Conservation (phyloP, 1,140 invertebrate genomes). For the Vollenhovia emeryi region DNA sequence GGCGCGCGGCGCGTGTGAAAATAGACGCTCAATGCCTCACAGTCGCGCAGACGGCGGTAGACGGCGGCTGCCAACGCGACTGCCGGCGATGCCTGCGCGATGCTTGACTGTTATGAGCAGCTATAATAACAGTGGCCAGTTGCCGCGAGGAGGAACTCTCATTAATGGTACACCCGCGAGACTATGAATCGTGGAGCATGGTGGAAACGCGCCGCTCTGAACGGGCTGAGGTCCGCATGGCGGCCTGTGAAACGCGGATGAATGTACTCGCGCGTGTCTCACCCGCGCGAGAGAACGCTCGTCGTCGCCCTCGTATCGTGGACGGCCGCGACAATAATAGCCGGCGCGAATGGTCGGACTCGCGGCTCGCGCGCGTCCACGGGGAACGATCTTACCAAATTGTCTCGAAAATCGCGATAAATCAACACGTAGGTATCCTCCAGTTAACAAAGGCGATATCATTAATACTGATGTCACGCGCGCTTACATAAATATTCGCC, state of each 20-base stretch:
- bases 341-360: conserved; percentile 66
- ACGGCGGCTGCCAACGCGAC: conserved; percentile 74
- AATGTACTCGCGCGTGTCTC: conserved; percentile 75
- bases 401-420: conserved; percentile 45
- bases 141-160: conserved; percentile 76
- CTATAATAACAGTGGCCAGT: conserved; percentile 82
- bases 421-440: conserved; percentile 18
- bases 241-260: conserved; percentile 75
- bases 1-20: conserved; percentile 74
- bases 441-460: conserved; percentile 14
- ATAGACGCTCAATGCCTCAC: conserved; percentile 81
- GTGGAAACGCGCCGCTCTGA: conserved; percentile 72
- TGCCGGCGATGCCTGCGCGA: conserved; percentile 38
- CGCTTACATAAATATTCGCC: conserved; percentile 13
- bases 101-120: conserved; percentile 81
- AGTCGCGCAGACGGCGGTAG: conserved; percentile 62
- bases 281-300: conserved; percentile 36
- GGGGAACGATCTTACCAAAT: conserved; percentile 44
- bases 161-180: conserved; percentile 82
- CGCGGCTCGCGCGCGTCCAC: conserved; percentile 15
- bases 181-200: conserved; percentile 82
- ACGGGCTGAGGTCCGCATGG: conserved; percentile 69
- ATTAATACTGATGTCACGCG: conserved; percentile 20
- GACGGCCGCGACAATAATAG: conserved; percentile 72
- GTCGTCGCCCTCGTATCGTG: conserved; percentile 66